Evolutionary conservation across 2,797 vertebrate species (phyloP).

Genomic region (Malacoctenus gilli): DNA sequence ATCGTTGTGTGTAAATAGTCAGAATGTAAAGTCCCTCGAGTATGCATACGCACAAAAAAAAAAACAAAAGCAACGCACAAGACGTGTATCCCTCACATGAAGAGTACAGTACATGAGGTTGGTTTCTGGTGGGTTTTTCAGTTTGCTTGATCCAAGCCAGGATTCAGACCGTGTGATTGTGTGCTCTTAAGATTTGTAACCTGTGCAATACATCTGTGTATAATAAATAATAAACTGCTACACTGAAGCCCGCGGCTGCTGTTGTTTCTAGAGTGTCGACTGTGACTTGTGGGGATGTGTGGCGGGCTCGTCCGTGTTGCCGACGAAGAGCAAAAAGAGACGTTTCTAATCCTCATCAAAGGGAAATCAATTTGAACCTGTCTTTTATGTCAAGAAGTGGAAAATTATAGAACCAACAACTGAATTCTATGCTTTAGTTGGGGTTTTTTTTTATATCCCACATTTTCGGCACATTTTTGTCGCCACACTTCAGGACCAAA

Average conservation of each 20-base stretch:
- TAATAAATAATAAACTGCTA: slow-evolving; percentile 58
- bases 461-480: too few species aligned
- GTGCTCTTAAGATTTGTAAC: slow-evolving; percentile 52
- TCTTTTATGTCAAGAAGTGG: too few species aligned
- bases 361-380: too few species aligned
- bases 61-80: slow-evolving; percentile 68
- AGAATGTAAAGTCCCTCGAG: slow-evolving; percentile 71
- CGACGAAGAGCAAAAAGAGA: too few species aligned
- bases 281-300: too few species aligned
- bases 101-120: slow-evolving; percentile 34
- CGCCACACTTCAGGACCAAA: not conserved
- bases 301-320: too few species aligned
- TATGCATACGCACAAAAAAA: slow-evolving; percentile 59
- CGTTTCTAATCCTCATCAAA: too few species aligned
- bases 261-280: too few species aligned
- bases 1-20: slow-evolving; percentile 67
- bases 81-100: slow-evolving; percentile 49
- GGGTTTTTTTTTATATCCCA: too few species aligned
- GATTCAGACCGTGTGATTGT: slow-evolving; percentile 46
- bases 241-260: not conserved
- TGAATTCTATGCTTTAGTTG: too few species aligned
- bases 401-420: too few species aligned
- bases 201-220: slow-evolving; percentile 69
- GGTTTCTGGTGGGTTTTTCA: too few species aligned
- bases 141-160: slow-evolving; percentile 42